These are phyloP conservation scores for Tinamus guttatus DNA, from an alignment of 2,113 vertebrate genomes.

Conservation along the genomic window DNA sequence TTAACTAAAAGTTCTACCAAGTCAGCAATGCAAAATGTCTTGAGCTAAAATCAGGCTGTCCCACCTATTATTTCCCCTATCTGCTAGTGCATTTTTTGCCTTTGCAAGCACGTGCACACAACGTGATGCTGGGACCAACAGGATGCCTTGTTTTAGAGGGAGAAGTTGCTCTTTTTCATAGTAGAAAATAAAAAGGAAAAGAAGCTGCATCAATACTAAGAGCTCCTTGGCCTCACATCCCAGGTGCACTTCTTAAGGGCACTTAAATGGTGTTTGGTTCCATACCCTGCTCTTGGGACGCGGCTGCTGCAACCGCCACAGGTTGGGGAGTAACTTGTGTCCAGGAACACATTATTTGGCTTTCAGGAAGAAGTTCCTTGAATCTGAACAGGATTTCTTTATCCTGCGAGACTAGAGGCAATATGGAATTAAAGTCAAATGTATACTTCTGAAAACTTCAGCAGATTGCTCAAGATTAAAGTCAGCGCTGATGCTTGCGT, in stretches of 20 bases:
- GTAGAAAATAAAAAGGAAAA: neutral
- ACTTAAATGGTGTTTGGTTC: too few relatives aligned
- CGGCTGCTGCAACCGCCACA: too few relatives aligned
- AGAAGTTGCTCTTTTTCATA: neutral
- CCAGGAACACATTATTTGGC: too few relatives aligned
- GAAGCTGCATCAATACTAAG: too few relatives aligned
- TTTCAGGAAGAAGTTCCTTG: neutral
- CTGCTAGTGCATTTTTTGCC: neutral
- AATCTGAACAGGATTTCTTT: neutral
- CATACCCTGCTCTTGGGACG: too few relatives aligned
- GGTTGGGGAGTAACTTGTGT: too few relatives aligned
- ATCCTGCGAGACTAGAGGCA: neutral
- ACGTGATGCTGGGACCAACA: neutral
- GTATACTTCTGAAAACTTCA: neutral
- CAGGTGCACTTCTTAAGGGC: too few relatives aligned
- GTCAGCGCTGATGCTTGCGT: neutral
- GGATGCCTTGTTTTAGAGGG: neutral
- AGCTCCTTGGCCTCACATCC: too few relatives aligned
- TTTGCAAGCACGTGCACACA: accelerated
- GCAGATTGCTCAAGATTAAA: neutral
- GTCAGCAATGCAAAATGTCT: neutral
- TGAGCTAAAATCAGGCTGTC: neutral
- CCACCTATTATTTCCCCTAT: accelerated
- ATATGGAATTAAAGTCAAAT: neutral
- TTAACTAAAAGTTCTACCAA: neutral